Conservation (phyloP, 2,888 invertebrate genomes). For the Aphodius sticticus region DNA sequence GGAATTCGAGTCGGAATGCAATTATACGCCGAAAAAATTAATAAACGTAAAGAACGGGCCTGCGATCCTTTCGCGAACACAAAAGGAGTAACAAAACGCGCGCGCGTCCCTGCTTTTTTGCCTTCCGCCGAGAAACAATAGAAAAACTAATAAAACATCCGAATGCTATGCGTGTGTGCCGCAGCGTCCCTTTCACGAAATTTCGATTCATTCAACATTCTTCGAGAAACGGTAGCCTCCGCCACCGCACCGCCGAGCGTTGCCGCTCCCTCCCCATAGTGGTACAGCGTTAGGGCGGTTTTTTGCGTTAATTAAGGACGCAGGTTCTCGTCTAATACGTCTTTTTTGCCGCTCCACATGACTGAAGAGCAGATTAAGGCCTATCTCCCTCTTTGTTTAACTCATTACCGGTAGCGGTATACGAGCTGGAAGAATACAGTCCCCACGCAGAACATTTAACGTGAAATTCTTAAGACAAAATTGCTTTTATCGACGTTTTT, state of each 20-base stretch:
- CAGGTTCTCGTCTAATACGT: slow-evolving; percentile 55
- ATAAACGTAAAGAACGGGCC: background rate
- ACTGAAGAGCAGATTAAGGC: slow-evolving; percentile 55
- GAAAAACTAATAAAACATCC: slow-evolving; percentile 36
- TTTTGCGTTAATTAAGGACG: slow-evolving; percentile 59
- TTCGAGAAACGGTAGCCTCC: slow-evolving; percentile 20
- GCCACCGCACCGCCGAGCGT: slow-evolving; percentile 11
- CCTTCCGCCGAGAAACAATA: slow-evolving; percentile 31
- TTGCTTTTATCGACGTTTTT: background rate
- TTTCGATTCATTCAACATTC: slow-evolving; percentile 38
- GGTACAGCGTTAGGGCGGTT: slow-evolving; percentile 46
- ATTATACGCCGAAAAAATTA: background rate
- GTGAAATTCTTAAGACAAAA: background rate
- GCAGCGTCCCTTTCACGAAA: slow-evolving; percentile 16
- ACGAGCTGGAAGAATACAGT: background rate
- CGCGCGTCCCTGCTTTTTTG: background rate
- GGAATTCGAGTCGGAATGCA: background rate
- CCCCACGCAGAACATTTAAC: background rate
- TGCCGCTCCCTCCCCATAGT: slow-evolving; percentile 39
- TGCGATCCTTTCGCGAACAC: background rate
- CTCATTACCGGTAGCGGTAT: background rate
- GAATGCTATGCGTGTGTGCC: slow-evolving; percentile 27
- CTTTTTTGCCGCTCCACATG: slow-evolving; percentile 58
- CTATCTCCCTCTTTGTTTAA: slow-evolving; percentile 40
- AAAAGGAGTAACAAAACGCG: background rate